Conservation (phyloP, 2,888 invertebrate species). For the Ctenicera cuprea region DNA sequence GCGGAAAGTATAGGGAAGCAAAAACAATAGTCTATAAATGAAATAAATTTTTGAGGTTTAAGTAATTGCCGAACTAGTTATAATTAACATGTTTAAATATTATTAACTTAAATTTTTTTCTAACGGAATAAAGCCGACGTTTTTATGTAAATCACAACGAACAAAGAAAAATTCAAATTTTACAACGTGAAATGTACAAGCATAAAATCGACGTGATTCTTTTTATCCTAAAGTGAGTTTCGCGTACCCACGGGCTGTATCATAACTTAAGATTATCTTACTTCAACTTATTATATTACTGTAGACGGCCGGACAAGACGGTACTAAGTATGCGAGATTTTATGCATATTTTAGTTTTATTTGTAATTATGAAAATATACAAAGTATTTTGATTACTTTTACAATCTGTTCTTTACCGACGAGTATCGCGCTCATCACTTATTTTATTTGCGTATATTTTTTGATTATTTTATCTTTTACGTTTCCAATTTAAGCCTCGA, state of each 20-base stretch:
- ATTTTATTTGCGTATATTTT: slow-evolving; percentile 29
- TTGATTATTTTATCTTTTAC: slow-evolving; percentile 19
- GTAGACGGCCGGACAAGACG: slow-evolving; percentile 34
- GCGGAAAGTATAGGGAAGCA: too few species aligned
- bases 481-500: slow-evolving; percentile 8
- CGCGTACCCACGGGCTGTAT: slow-evolving; percentile 46
- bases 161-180: slow-evolving; percentile 35
- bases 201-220: slow-evolving; percentile 39
- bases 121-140: too few species aligned
- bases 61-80: too few species aligned
- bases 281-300: slow-evolving; percentile 39
- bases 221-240: slow-evolving; percentile 45
- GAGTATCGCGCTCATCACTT: slow-evolving; percentile 26
- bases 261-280: slow-evolving; percentile 51
- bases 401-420: slow-evolving; percentile 39
- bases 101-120: too few species aligned
- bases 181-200: slow-evolving; percentile 41
- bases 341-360: slow-evolving; percentile 38
- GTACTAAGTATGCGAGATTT: slow-evolving; percentile 40
- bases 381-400: slow-evolving; percentile 41
- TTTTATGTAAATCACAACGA: not conserved
- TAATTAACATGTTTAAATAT: too few species aligned
- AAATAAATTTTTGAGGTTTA: too few species aligned
- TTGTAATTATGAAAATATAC: slow-evolving; percentile 46
- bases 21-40: too few species aligned